Percentiles rank a stretch among this genome's conserved stretches.
Conservation (phyloP, 1,140 invertebrate species). For the Triops longicaudatus region DNA sequence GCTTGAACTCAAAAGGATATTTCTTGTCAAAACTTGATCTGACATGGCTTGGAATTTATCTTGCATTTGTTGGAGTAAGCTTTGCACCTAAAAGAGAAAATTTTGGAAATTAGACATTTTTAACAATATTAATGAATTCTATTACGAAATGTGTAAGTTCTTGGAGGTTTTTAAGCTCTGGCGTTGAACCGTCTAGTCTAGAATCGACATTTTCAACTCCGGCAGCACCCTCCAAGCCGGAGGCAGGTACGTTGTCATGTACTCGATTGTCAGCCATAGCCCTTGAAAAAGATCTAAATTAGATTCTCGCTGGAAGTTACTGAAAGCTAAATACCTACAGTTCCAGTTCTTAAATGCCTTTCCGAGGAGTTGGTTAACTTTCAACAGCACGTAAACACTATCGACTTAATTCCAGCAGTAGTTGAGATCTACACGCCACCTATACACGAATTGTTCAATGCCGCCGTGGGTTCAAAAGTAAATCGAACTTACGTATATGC, state of each 20-base stretch:
- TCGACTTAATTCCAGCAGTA: too few species aligned
- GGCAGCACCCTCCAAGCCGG: not conserved
- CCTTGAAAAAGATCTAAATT: not conserved
- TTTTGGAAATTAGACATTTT: not conserved
- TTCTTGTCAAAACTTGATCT: slow-evolving; percentile 28
- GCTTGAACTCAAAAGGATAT: slow-evolving; percentile 24
- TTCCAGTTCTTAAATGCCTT: too few species aligned
- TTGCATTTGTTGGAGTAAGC: slow-evolving; percentile 26
- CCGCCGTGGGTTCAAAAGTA: too few species aligned
- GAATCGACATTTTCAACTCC: not conserved
- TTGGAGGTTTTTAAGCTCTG: slow-evolving; percentile 27
- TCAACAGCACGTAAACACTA: too few species aligned
- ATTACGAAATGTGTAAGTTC: slow-evolving; percentile 25
- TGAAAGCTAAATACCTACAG: too few species aligned
- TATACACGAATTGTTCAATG: too few species aligned
- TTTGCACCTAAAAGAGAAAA: slow-evolving; percentile 21
- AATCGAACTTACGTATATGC: too few species aligned
- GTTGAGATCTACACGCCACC: too few species aligned
- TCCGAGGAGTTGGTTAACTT: too few species aligned
- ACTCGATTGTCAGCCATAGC: not conserved
- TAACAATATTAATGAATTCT: not conserved
- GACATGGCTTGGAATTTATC: slow-evolving; percentile 26
- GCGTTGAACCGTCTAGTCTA: not conserved
- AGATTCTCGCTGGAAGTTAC: too few species aligned
- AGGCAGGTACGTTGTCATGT: not conserved